phyloP scores from a whole-genome alignment of 2,888 invertebrate genomes.

The Diabrotica balteata region DNA sequence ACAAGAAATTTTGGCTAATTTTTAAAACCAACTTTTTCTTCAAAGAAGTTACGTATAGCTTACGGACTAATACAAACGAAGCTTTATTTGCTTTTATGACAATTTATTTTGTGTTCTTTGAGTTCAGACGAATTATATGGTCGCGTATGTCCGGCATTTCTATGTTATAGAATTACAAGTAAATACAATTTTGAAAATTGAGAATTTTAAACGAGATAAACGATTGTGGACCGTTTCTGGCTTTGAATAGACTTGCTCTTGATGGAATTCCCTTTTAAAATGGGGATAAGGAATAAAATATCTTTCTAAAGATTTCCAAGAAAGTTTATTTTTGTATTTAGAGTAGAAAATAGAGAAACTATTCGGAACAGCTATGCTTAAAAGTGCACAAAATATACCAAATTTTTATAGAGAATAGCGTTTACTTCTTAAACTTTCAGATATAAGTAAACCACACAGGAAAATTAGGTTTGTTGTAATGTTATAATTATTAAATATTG shows the following conservation, averaged over 20 bases:
- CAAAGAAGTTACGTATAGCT: background rate
- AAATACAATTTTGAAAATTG: constrained; percentile 52
- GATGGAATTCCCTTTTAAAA: background rate
- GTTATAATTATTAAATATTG: no score
- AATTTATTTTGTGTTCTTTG: constrained; percentile 55
- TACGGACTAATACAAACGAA: constrained; percentile 11
- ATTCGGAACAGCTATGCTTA: no score
- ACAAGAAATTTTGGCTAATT: no score
- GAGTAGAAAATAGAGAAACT: no score
- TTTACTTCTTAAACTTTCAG: no score
- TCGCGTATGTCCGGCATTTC: constrained; percentile 52
- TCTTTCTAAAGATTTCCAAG: no score
- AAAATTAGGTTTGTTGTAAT: no score
- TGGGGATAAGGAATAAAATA: no score
- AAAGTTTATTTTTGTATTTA: no score
- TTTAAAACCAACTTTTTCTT: background rate
- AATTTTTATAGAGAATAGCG: no score
- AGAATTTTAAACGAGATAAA: constrained; percentile 42
- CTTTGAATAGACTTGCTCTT: background rate
- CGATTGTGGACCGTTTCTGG: constrained; percentile 10
- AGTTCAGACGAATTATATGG: constrained; percentile 49
- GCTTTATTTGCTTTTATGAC: constrained; percentile 52
- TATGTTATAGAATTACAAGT: constrained; percentile 51
- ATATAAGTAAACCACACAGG: no score
- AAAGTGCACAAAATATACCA: no score